These are phyloP conservation scores for Lysiphlebus fabarum DNA, from an alignment of 1,140 invertebrate genomes.

Conservation along the genomic window DNA sequence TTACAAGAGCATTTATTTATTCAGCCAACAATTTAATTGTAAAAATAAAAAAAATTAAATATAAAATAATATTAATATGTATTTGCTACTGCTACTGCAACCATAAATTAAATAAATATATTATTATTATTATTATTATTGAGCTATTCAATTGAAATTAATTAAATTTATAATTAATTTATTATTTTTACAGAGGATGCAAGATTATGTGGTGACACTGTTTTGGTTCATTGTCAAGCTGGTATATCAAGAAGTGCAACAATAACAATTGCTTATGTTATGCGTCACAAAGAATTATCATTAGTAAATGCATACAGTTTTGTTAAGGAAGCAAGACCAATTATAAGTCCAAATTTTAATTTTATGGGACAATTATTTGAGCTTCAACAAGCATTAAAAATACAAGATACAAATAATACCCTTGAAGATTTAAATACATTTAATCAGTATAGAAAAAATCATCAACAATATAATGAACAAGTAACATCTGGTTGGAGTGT, in stretches of 20 bases:
- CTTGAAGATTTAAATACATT: constrained; percentile 47
- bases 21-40: too few relatives aligned
- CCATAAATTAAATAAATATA: too few relatives aligned
- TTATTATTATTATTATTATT: too few relatives aligned
- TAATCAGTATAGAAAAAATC: constrained; percentile 58
- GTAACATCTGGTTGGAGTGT: constrained; percentile 59
- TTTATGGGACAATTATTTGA: constrained; percentile 95
- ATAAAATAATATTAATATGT: too few relatives aligned
- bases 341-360: constrained; percentile 95
- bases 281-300: constrained; percentile 82
- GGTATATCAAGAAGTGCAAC: constrained; percentile 93
- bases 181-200: constrained; percentile 77
- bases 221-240: constrained; percentile 93
- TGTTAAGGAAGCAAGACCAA: constrained; percentile 80
- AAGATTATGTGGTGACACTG: constrained; percentile 70
- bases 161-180: too few relatives aligned
- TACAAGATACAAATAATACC: constrained; percentile 40
- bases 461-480: constrained; percentile 53
- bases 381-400: constrained; percentile 71
- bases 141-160: too few relatives aligned
- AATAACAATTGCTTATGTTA: constrained; percentile 91
- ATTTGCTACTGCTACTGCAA: too few relatives aligned
- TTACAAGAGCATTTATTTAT: constrained; percentile 29
- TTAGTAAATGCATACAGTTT: constrained; percentile 87
- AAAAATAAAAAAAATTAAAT: too few relatives aligned